Percentiles rank a stretch among this genome's conserved stretches.
phyloP scores from a whole-genome alignment of 2,113 vertebrate genomes.

The Corythoichthys intestinalis region DNA sequence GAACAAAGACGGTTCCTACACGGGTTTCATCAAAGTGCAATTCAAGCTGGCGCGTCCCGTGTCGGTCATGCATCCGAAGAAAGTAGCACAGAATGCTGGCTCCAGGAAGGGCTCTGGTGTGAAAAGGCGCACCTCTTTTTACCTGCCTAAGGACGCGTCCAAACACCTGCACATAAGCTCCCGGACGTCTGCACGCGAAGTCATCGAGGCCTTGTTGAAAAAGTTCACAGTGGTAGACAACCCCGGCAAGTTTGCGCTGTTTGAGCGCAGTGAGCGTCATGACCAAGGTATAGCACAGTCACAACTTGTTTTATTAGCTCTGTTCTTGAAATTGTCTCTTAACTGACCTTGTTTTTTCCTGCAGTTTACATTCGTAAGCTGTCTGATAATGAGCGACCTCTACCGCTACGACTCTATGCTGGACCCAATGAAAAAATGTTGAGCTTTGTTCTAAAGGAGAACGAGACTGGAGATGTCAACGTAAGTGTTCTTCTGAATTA shows the following conservation, averaged over 20 bases:
- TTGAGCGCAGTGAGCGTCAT: constrained; percentile 89
- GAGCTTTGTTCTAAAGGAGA: constrained; percentile 91
- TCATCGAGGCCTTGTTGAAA: constrained; percentile 90
- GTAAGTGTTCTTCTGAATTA: constrained; percentile 72
- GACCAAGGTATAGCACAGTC: constrained; percentile 77
- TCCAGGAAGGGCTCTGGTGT: constrained; percentile 65
- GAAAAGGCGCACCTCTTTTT: constrained; percentile 91
- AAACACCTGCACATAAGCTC: constrained; percentile 95
- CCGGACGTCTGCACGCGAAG: constrained; percentile 82
- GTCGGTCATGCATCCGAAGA: constrained; percentile 81
- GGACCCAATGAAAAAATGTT: constrained; percentile 88
- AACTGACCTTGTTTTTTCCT: not conserved
- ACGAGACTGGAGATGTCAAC: constrained; percentile 93
- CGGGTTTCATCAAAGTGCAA: constrained; percentile 94
- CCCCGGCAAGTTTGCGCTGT: constrained; percentile 92
- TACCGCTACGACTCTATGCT: constrained; percentile 81
- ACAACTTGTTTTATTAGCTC: not conserved
- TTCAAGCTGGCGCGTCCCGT: constrained; percentile 89
- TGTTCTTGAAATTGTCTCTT: not conserved
- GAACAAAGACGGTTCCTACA: constrained; percentile 94
- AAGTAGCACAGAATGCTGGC: constrained; percentile 61
- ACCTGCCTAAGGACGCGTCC: constrained; percentile 88
- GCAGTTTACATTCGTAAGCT: constrained; percentile 88
- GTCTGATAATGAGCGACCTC: constrained; percentile 79
- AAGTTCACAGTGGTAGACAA: constrained; percentile 96